Percentiles rank a stretch among this genome's conserved stretches.
phyloP scores from a whole-genome alignment of 2,888 invertebrate species.

The Lycia hirtaria region DNA sequence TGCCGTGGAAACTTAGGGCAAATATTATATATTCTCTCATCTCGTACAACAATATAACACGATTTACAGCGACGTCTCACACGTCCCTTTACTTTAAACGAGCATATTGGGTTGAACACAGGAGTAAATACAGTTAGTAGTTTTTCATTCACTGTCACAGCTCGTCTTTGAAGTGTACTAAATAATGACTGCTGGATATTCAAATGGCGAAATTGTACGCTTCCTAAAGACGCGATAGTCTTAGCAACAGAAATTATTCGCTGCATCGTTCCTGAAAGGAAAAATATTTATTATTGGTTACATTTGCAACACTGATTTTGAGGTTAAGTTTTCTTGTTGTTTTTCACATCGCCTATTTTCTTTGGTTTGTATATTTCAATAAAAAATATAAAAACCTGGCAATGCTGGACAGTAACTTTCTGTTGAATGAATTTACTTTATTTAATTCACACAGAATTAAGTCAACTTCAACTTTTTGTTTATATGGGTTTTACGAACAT shows the following conservation, averaged over 20 bases:
- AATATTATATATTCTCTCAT: conserved; percentile 89
- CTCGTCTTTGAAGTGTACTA: conserved; percentile 53
- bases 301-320: background rate
- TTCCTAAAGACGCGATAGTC: conserved; percentile 47
- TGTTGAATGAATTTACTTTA: no score
- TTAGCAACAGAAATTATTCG: conserved; percentile 60
- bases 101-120: conserved; percentile 58
- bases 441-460: no score
- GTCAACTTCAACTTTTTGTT: no score
- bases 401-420: no score
- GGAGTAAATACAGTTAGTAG: conserved; percentile 59
- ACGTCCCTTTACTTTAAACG: conserved; percentile 89
- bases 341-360: background rate
- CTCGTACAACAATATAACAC: conserved; percentile 89
- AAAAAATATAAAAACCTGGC: no score
- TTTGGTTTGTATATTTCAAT: no score
- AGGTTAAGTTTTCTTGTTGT: background rate
- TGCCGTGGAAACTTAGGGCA: conserved; percentile 92
- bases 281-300: background rate
- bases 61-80: conserved; percentile 90
- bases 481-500: no score
- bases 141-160: conserved; percentile 41
- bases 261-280: conserved; percentile 56
- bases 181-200: conserved; percentile 48
- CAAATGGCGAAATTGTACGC: conserved; percentile 38